Evolutionary conservation across 2,888 invertebrate species (phyloP).

Genomic region (Flexamia atlantica): DNA sequence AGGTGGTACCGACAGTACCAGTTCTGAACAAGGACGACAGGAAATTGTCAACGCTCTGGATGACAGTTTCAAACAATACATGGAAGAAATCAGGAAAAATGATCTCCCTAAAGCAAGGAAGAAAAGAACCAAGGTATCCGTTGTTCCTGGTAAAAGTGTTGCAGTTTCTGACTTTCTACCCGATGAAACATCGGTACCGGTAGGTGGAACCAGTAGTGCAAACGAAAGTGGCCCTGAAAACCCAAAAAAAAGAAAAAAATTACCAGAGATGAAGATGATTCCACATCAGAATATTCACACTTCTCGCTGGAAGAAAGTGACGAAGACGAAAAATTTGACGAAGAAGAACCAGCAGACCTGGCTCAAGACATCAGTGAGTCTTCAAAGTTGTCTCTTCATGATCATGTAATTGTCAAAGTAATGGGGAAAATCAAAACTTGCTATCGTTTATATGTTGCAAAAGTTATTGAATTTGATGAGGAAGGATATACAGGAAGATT

Average conservation of each 20-base stretch:
- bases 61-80: conserved; percentile 42
- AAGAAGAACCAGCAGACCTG: not conserved
- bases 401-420: conserved; percentile 61
- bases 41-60: conserved; percentile 46
- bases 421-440: conserved; percentile 56
- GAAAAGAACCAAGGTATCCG: conserved; percentile 45
- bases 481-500: conserved; percentile 62
- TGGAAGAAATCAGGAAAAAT: conserved; percentile 21
- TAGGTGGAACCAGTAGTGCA: conserved; percentile 21
- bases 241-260: conserved; percentile 23
- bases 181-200: conserved; percentile 21
- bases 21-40: conserved; percentile 9
- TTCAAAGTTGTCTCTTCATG: conserved; percentile 44
- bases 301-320: conserved; percentile 53
- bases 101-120: conserved; percentile 40
- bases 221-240: conserved; percentile 37
- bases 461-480: conserved; percentile 54
- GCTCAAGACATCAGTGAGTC: not conserved
- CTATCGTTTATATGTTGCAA: conserved; percentile 55
- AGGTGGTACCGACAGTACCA: conserved; percentile 6
- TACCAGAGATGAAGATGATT: not conserved
- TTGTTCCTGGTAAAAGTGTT: conserved; percentile 55
- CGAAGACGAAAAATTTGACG: conserved; percentile 15
- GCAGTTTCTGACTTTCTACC: conserved; percentile 43
- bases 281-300: conserved; percentile 46